Base-by-base conservation (phyloP, 2,113 vertebrate genomes). In the Ia io region DNA sequence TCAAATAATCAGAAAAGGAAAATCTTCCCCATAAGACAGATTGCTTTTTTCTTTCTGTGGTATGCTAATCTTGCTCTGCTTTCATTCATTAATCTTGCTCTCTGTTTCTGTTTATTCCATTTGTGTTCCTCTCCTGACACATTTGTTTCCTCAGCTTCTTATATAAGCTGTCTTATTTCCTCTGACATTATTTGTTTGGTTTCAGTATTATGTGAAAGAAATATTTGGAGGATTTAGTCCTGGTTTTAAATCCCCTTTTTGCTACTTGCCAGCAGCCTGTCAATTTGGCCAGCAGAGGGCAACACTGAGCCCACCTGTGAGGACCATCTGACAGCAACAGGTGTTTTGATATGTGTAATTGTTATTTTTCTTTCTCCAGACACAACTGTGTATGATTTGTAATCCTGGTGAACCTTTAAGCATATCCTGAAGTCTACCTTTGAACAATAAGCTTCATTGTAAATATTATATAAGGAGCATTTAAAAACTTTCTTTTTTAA, bases 1-100 rank as follows among this genome's bases (percentile, higher is more conserved):
- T 94, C 88, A 85, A 94, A 87, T 85, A 88, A 90, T 71, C 51
- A 92, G n/a, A 49, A 88, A 85, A 71, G 44, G 74, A 83, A 77
- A 82, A 67, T 5, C 4, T 40, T n/a, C 12, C 28, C 35, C 32
- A 42, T 30, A 42, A 42, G 78, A 73, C 35, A 90, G 74, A 84
- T 40, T 23, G 10, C 16, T 67, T 76, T 78, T 53, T 30, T 22
- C 12, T 32, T 32, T 83, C 4, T 35, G 4, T 65, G 28, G 13
- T 56, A 59, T 94, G 90, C 91, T 74, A 78, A 56, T 85, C 42
- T 85, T 44, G 35, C 4, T 82, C 77, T 92, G 35, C 82, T 93
- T 79, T 80, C 71, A 82, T 59, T 63, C 79, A 83, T 83, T 83
- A 70, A 56, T 85, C 35, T 88, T 56, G 44, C 5, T 82, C 5